phyloP scores from a whole-genome alignment of 2,113 vertebrate species.

The Hepsetus odoe region DNA sequence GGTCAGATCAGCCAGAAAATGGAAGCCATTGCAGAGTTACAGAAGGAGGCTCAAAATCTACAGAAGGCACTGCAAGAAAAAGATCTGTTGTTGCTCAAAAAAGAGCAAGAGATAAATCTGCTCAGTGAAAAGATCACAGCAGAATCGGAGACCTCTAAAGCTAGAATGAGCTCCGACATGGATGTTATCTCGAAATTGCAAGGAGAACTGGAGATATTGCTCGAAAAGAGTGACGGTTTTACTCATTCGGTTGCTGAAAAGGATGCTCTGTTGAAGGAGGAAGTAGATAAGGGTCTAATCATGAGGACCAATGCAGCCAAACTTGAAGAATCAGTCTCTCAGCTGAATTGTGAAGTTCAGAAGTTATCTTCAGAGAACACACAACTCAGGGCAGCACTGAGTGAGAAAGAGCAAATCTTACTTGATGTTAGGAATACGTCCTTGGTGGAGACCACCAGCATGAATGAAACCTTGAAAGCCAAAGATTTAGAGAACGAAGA shows the following conservation, averaged over 20 bases:
- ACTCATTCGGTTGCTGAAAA: constrained; percentile 66
- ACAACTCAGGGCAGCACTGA: constrained; percentile 65
- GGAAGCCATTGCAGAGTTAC: constrained; percentile 70
- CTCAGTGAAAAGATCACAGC: constrained; percentile 69
- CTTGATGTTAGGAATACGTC: constrained; percentile 60
- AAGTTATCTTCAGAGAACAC: constrained; percentile 68
- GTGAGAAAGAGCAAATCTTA: constrained; percentile 72
- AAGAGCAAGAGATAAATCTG: constrained; percentile 68
- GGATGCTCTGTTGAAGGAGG: constrained; percentile 72
- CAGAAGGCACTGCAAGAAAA: constrained; percentile 64
- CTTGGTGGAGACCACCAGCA: constrained; percentile 60
- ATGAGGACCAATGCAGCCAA: constrained; percentile 70
- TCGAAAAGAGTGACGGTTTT: constrained; percentile 64
- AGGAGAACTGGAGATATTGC: constrained; percentile 61
- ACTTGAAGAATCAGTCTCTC: constrained; percentile 61
- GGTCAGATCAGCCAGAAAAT: constrained; percentile 63
- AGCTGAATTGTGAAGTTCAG: constrained; percentile 68
- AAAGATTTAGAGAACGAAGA: constrained; percentile 75
- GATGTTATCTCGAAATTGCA: constrained; percentile 75
- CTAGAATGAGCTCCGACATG: constrained; percentile 74
- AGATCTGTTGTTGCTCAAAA: constrained; percentile 66
- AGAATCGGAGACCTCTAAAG: constrained; percentile 70
- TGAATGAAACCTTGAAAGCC: constrained; percentile 66
- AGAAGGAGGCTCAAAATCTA: constrained; percentile 65
- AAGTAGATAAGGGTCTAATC: constrained; percentile 62